Evolutionary conservation across 2,888 invertebrate genomes (phyloP), one percentile per base, ranked within the genome.

Genomic region (Dioctria linearis): DNA sequence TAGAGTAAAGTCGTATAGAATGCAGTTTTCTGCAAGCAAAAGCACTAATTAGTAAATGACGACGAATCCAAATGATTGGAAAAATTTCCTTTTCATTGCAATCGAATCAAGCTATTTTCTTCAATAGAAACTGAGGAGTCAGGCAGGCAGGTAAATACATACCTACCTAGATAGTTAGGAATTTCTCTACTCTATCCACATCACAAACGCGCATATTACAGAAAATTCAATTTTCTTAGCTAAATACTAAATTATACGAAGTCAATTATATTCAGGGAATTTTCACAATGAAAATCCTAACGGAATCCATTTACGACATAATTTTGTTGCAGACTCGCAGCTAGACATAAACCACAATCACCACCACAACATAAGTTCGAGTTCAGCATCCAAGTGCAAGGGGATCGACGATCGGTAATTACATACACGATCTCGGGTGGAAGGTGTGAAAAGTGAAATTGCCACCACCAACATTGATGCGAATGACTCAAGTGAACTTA

Each of bases 401-500:
- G 54, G 6, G 54, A 8, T 54, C n/a, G n/a, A n/a, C n/a, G n/a
- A n/a, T n/a, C 11, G 11, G 6, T 54, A 54, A 54, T 54, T 11
- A 54, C 54, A 46, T 25, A 25, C 49, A 54, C n/a, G 54, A 54
- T 54, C 2, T 11, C 4, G 54, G 3, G 9, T 54, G 0, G 11
- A 11, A 54, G 54, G 54, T 54, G 54, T 54, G 54, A n/a, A 54
- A 54, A 54, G 54, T 54, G 49, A 54, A 54, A 54, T 54, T 54
- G 11, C 6, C 54, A 54, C 6, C 54, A 54, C 11, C n/a, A 3
- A 11, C 54, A 46, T 46, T 5, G 49, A 46, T 5, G n/a, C n/a
- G 49, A 46, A 46, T 46, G 6, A 46, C 49, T 46, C 49, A 46
- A 9, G 49, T 46, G 49, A 46, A 46, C 49, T 46, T 25, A 25